Conservation (phyloP, 2,797 vertebrate species). For the Gephyroberyx darwinii region DNA sequence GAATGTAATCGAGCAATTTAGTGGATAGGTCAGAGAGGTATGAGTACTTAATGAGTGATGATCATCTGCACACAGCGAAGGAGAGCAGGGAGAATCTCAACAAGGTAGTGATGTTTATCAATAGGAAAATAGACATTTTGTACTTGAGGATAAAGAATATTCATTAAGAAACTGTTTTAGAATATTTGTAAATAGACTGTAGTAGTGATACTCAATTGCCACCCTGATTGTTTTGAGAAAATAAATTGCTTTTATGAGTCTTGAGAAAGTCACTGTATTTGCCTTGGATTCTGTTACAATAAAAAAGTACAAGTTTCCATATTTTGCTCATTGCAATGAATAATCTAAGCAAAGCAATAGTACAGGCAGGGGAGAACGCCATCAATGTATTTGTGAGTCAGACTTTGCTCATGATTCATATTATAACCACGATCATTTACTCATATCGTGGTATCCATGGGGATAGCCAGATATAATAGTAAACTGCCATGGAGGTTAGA, state of each 20-base stretch:
- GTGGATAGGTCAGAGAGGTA: conserved; percentile 10
- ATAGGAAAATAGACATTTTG: conserved; percentile 51
- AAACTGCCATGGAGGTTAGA: conserved; percentile 22
- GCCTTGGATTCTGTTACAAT: conserved; percentile 14
- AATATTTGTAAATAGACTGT: conserved; percentile 74
- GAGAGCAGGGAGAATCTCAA: conserved; percentile 20
- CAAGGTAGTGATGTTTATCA: conserved; percentile 41
- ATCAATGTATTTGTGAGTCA: conserved; percentile 41
- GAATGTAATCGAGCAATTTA: conserved; percentile 20
- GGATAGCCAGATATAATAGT: conserved; percentile 19
- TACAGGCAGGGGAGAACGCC: conserved; percentile 16
- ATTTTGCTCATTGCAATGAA: background rate
- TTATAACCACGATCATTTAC: conserved; percentile 25
- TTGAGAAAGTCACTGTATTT: conserved; percentile 24
- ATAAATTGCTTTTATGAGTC: conserved; percentile 70
- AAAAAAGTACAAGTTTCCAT: background rate
- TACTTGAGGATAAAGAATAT: conserved; percentile 31
- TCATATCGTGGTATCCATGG: conserved; percentile 46
- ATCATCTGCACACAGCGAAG: conserved; percentile 33
- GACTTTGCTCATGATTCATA: conserved; percentile 51
- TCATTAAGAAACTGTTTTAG: conserved; percentile 37
- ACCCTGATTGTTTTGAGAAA: conserved; percentile 59
- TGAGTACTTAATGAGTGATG: conserved; percentile 23
- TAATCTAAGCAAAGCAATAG: conserved; percentile 5
- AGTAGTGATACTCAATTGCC: conserved; percentile 53